phyloP scores from a whole-genome alignment of 2,797 vertebrate genomes.

The Poecile montanus region DNA sequence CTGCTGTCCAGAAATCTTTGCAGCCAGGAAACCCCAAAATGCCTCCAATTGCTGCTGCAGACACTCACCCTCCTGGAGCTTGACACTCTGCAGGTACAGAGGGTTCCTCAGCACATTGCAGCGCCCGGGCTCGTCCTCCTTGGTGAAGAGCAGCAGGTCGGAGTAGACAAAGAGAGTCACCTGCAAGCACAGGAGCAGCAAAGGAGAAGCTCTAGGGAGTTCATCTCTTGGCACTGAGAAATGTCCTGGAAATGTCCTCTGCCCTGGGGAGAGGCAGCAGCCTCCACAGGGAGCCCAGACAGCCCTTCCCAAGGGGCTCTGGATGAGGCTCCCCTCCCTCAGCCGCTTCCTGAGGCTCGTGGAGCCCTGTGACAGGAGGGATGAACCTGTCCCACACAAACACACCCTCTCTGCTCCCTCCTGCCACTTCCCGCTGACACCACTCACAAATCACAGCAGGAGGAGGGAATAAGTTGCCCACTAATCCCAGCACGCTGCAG shows the following conservation, averaged over 20 bases:
- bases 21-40: neutral
- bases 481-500: neutral
- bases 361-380: neutral
- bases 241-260: neutral
- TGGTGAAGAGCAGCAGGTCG: slow-evolving; percentile 92
- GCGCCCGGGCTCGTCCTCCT: slow-evolving; percentile 89
- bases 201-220: neutral
- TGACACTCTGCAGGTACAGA: slow-evolving; percentile 87
- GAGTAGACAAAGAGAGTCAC: slow-evolving; percentile 93
- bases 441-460: neutral
- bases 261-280: neutral
- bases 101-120: slow-evolving; percentile 94
- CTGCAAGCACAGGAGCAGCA: slow-evolving; percentile 70
- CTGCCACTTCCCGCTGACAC: slow-evolving; percentile 1
- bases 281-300: neutral
- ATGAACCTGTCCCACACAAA: slow-evolving; percentile 1
- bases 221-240: neutral
- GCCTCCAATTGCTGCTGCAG: neutral
- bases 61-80: slow-evolving; percentile 89
- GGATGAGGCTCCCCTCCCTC: accelerated
- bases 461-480: neutral
- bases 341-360: neutral
- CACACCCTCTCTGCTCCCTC: slow-evolving; percentile 16
- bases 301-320: neutral
- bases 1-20: neutral